phyloP scores from a whole-genome alignment of 2,113 vertebrate genomes.

The Cyphomyrus plagiostoma region DNA sequence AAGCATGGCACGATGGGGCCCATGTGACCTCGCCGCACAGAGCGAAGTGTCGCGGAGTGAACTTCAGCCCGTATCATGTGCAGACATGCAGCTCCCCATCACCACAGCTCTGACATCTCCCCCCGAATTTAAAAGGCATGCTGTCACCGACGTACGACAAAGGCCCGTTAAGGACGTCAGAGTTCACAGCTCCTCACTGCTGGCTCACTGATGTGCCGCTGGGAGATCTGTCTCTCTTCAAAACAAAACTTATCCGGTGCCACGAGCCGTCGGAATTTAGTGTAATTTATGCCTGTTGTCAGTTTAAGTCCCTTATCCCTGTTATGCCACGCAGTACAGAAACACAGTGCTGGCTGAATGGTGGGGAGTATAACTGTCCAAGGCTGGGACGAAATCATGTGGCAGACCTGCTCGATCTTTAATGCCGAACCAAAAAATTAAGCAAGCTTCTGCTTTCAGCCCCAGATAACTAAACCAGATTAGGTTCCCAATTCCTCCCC shows the following conservation, averaged over 20 bases:
- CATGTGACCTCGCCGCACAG: neutral
- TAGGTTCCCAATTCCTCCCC: neutral
- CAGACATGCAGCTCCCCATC: neutral
- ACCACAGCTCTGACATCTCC: neutral
- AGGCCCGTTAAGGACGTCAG: neutral
- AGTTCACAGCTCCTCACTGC: neutral
- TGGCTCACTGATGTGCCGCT: neutral
- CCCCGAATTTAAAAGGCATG: neutral
- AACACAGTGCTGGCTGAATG: neutral
- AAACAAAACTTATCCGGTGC: neutral
- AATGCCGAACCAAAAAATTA: neutral
- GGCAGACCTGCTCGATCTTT: neutral
- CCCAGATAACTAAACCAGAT: neutral
- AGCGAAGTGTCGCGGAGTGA: neutral
- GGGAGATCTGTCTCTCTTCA: neutral
- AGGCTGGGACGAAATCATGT: neutral
- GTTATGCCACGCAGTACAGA: neutral
- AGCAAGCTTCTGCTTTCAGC: neutral
- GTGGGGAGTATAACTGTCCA: neutral
- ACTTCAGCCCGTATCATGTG: neutral
- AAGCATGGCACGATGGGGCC: neutral
- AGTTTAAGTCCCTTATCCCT: neutral
- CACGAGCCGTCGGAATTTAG: neutral
- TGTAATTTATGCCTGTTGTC: neutral
- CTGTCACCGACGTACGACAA: neutral